Evolutionary conservation across 2,113 vertebrate genomes (phyloP).

Genomic region (Pollimyrus isidori): DNA sequence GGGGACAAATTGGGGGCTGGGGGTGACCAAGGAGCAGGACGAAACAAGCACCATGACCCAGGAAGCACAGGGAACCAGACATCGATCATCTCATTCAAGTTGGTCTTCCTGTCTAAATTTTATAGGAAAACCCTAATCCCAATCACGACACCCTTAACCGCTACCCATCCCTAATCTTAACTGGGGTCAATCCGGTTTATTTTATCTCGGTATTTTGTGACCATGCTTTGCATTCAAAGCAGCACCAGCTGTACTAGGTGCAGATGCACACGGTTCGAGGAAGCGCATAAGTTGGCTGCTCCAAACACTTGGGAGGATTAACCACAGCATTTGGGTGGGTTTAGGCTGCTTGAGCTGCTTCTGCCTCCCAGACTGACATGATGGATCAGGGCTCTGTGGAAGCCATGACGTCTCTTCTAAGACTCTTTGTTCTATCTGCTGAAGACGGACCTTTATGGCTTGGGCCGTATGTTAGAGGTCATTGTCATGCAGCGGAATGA

Average conservation of each 20-base stretch:
- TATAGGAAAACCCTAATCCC: too few species aligned
- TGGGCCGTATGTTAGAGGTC: neutral
- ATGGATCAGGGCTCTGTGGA: neutral
- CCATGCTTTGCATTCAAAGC: neutral
- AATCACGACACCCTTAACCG: too few species aligned
- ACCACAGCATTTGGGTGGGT: neutral
- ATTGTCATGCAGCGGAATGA: neutral
- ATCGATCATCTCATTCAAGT: neutral
- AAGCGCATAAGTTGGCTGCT: neutral
- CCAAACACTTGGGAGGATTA: neutral
- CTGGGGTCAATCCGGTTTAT: neutral
- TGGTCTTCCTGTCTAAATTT: too few species aligned
- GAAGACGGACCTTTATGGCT: neutral
- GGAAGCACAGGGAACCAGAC: neutral
- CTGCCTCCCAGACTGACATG: neutral
- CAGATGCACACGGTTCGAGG: neutral
- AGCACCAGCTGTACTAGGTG: neutral
- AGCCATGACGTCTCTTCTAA: neutral
- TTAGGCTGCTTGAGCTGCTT: neutral
- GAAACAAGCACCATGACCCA: neutral
- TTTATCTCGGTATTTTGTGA: neutral
- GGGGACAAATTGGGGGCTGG: conserved; percentile 35
- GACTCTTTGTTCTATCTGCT: neutral
- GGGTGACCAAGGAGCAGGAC: neutral
- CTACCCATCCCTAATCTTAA: too few species aligned